phyloP scores from a whole-genome alignment of 1,140 invertebrate genomes.

The Protaetia brevitarsis region DNA sequence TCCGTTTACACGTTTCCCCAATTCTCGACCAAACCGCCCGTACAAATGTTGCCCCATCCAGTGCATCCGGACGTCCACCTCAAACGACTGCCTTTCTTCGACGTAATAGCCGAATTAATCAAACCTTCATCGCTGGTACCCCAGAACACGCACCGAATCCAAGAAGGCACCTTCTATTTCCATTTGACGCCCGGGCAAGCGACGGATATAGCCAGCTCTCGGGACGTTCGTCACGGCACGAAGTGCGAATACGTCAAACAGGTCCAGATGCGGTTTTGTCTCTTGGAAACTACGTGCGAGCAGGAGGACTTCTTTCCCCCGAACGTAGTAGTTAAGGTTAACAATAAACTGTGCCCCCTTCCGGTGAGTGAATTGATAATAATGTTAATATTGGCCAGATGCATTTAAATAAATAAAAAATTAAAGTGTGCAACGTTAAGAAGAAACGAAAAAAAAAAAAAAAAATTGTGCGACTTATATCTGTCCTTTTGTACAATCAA shows the following conservation, averaged over 20 bases:
- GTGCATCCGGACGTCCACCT: constrained; percentile 89
- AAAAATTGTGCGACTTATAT: no score
- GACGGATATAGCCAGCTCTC: constrained; percentile 77
- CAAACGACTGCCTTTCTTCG: constrained; percentile 90
- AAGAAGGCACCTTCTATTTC: constrained; percentile 85
- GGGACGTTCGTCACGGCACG: constrained; percentile 66
- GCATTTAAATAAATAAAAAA: neutral
- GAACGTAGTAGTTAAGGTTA: constrained; percentile 90
- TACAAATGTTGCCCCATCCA: constrained; percentile 50
- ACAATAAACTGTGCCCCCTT: constrained; percentile 86
- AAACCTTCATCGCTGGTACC: constrained; percentile 86
- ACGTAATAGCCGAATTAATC: constrained; percentile 79
- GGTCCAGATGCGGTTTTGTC: constrained; percentile 86
- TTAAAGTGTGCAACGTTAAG: no score
- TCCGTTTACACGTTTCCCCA: constrained; percentile 37
- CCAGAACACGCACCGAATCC: constrained; percentile 69
- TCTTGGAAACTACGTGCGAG: constrained; percentile 85
- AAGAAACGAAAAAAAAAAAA: no score
- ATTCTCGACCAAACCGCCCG: constrained; percentile 26
- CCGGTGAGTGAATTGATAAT: constrained; percentile 68
- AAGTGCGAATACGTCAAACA: constrained; percentile 78
- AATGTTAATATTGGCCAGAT: neutral
- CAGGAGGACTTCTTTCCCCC: constrained; percentile 97
- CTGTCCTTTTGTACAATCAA: no score
- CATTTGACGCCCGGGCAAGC: constrained; percentile 91